phyloP scores from a whole-genome alignment of 2,888 invertebrate species.

The Athalia cordata region DNA sequence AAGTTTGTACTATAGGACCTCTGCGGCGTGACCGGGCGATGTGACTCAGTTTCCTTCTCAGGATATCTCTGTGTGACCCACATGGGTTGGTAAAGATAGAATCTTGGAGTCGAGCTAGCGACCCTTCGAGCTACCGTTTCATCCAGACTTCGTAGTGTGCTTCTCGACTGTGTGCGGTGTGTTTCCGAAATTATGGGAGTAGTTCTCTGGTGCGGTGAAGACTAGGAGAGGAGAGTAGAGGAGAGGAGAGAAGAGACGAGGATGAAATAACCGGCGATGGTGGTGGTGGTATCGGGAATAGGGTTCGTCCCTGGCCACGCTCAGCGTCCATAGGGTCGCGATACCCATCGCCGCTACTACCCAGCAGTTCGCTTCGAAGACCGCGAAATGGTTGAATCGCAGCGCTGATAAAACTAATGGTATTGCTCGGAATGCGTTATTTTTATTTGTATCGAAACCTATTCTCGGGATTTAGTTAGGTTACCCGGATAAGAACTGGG shows the following conservation, averaged over 20 bases:
- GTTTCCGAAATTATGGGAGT: too few relatives aligned
- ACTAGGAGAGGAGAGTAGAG: too few relatives aligned
- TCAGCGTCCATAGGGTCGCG: background rate
- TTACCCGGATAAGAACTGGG: slow-evolving; percentile 29
- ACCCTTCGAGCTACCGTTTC: slow-evolving; percentile 47
- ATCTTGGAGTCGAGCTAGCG: slow-evolving; percentile 11
- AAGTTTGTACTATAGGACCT: background rate
- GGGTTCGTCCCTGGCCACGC: slow-evolving; percentile 24
- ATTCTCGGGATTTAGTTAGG: slow-evolving; percentile 34
- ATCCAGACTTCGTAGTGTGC: slow-evolving; percentile 24
- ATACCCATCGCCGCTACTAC: slow-evolving; percentile 16
- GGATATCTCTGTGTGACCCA: slow-evolving; percentile 28
- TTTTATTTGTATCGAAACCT: slow-evolving; percentile 55
- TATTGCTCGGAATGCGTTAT: slow-evolving; percentile 56
- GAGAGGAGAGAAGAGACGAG: too few relatives aligned
- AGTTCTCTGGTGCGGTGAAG: too few relatives aligned
- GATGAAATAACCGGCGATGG: too few relatives aligned
- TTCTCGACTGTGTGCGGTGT: background rate
- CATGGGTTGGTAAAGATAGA: slow-evolving; percentile 18
- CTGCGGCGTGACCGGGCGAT: background rate
- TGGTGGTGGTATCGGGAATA: background rate
- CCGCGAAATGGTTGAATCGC: slow-evolving; percentile 52
- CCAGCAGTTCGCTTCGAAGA: background rate
- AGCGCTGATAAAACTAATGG: slow-evolving; percentile 57
- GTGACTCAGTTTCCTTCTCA: background rate